Evolutionary conservation across 2,888 invertebrate genomes (phyloP).

Genomic region (Zygothrica quintamaculata): DNA sequence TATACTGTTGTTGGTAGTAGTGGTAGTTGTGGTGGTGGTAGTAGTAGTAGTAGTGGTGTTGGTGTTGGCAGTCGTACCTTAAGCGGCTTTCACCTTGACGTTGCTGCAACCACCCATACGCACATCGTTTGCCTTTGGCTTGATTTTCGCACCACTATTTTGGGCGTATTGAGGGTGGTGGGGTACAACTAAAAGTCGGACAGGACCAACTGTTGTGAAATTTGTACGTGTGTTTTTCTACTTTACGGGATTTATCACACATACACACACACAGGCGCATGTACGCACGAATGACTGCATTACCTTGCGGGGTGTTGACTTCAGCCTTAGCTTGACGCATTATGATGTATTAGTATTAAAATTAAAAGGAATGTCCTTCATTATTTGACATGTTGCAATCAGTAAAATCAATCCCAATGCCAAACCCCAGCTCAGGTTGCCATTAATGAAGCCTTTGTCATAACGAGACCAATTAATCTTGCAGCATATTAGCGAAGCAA

Average conservation of each 20-base stretch:
- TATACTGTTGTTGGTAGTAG: conserved; percentile 9
- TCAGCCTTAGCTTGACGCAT: conserved; percentile 56
- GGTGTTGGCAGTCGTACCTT: conserved; percentile 54
- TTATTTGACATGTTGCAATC: conserved; percentile 53
- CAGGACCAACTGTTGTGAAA: conserved; percentile 71
- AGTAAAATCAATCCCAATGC: neutral
- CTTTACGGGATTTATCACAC: conserved; percentile 74
- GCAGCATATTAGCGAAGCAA: conserved; percentile 17
- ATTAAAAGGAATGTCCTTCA: conserved; percentile 77
- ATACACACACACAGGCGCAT: conserved; percentile 69
- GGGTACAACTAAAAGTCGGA: conserved; percentile 21
- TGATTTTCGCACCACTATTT: conserved; percentile 65
- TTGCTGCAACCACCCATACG: conserved; percentile 49
- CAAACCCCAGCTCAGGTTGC: conserved; percentile 54
- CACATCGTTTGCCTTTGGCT: conserved; percentile 34
- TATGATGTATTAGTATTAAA: conserved; percentile 83
- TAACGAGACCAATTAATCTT: conserved; percentile 59
- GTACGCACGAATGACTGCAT: conserved; percentile 1
- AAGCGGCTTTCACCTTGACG: conserved; percentile 80
- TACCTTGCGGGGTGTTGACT: conserved; percentile 68
- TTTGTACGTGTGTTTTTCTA: conserved; percentile 68
- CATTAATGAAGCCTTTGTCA: conserved; percentile 67
- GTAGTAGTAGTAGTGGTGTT: conserved; percentile 17
- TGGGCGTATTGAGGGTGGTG: neutral
- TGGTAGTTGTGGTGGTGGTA: conserved; percentile 20